phyloP scores from a whole-genome alignment of 2,888 invertebrate genomes.

The Theodoxus fluviatilis region DNA sequence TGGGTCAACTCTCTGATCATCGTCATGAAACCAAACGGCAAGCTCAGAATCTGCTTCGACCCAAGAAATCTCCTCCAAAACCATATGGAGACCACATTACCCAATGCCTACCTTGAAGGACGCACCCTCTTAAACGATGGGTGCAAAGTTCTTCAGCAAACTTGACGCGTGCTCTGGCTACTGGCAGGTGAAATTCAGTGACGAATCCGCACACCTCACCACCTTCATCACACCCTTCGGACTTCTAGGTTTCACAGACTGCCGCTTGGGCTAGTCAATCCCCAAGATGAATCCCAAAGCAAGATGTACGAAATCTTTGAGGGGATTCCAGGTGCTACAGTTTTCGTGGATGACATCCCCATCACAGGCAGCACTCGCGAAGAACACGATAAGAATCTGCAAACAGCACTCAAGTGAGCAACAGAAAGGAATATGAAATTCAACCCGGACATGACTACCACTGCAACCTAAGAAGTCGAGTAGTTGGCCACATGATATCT shows the following conservation, averaged over 20 bases:
- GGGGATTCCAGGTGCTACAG: slow-evolving; percentile 12
- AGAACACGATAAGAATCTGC: slow-evolving; percentile 35
- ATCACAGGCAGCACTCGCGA: slow-evolving; percentile 25
- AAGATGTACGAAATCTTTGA: slow-evolving; percentile 20
- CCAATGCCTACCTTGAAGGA: slow-evolving; percentile 9
- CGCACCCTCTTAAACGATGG: neutral
- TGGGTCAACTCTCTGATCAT: slow-evolving; percentile 6
- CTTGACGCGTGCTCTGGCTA: slow-evolving; percentile 32
- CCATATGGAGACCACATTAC: slow-evolving; percentile 11
- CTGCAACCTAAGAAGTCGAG: slow-evolving; percentile 27
- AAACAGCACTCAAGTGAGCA: slow-evolving; percentile 26
- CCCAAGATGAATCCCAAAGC: slow-evolving; percentile 8
- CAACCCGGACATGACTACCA: slow-evolving; percentile 31
- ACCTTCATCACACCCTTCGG: slow-evolving; percentile 30
- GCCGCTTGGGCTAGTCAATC: slow-evolving; percentile 35
- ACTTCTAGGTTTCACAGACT: slow-evolving; percentile 33
- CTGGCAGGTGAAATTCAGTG: slow-evolving; percentile 28
- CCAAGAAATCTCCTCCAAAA: neutral
- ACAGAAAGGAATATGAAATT: slow-evolving; percentile 21
- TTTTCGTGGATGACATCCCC: slow-evolving; percentile 25
- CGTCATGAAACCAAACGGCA: neutral
- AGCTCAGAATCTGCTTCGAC: too few relatives aligned
- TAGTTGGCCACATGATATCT: slow-evolving; percentile 27
- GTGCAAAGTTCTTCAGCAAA: slow-evolving; percentile 26
- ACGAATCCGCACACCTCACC: slow-evolving; percentile 28